Evolutionary conservation across 2,113 vertebrate genomes (phyloP).

Genomic region (Calypte anna): DNA sequence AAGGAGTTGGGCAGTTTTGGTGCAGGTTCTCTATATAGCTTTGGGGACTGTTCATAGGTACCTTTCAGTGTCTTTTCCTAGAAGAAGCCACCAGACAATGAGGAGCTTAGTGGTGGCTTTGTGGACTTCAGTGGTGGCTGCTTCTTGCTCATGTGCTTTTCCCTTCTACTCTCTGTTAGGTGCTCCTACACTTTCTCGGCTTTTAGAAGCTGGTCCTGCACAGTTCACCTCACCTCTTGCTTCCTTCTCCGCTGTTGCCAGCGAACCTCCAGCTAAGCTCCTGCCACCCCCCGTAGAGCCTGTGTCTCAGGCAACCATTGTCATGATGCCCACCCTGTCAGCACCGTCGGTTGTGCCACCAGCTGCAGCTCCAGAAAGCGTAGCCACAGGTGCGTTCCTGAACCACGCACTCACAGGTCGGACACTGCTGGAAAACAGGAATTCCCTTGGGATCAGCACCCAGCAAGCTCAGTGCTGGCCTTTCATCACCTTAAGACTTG

Average conservation of each 20-base stretch:
- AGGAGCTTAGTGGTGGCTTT: slow-evolving; percentile 49
- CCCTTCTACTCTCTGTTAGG: slow-evolving; percentile 84
- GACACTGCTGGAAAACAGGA: slow-evolving; percentile 37
- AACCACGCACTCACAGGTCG: slow-evolving; percentile 56
- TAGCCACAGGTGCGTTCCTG: slow-evolving; percentile 81
- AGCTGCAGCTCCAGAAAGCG: slow-evolving; percentile 79
- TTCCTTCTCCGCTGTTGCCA: slow-evolving; percentile 88
- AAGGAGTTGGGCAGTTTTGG: background rate
- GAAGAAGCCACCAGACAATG: background rate
- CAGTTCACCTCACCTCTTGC: slow-evolving; percentile 90
- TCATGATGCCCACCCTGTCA: slow-evolving; percentile 86
- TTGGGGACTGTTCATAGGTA: background rate
- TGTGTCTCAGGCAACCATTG: slow-evolving; percentile 82
- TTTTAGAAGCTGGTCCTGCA: slow-evolving; percentile 93
- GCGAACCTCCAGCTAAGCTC: slow-evolving; percentile 85
- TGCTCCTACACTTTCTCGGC: slow-evolving; percentile 96
- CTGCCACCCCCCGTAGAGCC: slow-evolving; percentile 81
- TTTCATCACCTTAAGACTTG: background rate
- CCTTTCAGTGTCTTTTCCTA: background rate
- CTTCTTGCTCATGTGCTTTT: slow-evolving; percentile 76
- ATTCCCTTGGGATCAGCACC: background rate
- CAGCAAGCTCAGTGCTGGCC: background rate
- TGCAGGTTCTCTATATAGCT: background rate
- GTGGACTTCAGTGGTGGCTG: slow-evolving; percentile 63
- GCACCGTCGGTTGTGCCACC: slow-evolving; percentile 81